These are phyloP conservation scores for Cheilosia urbana DNA, from an alignment of 2,888 invertebrate genomes.

Conservation along the genomic window DNA sequence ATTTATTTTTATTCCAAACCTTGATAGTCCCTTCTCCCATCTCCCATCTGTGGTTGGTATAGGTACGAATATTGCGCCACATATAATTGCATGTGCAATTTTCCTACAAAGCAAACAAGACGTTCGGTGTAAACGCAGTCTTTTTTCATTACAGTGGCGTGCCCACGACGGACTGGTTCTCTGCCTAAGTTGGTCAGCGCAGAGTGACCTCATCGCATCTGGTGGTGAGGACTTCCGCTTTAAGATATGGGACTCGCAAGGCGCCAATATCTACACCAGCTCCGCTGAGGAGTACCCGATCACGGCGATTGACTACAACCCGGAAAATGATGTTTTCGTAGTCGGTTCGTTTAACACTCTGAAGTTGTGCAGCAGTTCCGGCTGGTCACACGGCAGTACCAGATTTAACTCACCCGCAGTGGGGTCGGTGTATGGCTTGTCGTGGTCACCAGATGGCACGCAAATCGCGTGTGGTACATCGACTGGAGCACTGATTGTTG, in stretches of 20 bases:
- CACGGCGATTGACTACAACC: constrained; percentile 95
- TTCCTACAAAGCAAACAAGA: no score
- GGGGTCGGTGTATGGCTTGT: constrained; percentile 94
- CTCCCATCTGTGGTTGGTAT: no score
- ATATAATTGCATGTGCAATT: no score
- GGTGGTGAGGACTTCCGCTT: constrained; percentile 96
- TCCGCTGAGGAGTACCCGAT: constrained; percentile 95
- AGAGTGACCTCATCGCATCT: constrained; percentile 95
- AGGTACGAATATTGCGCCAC: no score
- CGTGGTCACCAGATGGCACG: constrained; percentile 98
- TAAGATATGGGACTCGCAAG: constrained; percentile 96
- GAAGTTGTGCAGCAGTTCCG: constrained; percentile 95
- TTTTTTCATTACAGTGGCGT: constrained; percentile 89
- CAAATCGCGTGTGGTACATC: constrained; percentile 98
- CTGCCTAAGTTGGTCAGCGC: constrained; percentile 97
- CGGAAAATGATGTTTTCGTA: constrained; percentile 95
- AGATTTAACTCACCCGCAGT: constrained; percentile 94
- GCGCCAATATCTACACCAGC: constrained; percentile 94
- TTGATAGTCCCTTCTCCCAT: no score
- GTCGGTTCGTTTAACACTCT: constrained; percentile 97
- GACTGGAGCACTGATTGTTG: constrained; percentile 94
- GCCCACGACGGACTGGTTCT: constrained; percentile 97
- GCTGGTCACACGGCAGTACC: constrained; percentile 91
- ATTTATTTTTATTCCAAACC: no score
- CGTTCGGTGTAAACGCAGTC: no score